Base-by-base conservation (phyloP, 2,113 vertebrate species). In the Holacanthus passer region DNA sequence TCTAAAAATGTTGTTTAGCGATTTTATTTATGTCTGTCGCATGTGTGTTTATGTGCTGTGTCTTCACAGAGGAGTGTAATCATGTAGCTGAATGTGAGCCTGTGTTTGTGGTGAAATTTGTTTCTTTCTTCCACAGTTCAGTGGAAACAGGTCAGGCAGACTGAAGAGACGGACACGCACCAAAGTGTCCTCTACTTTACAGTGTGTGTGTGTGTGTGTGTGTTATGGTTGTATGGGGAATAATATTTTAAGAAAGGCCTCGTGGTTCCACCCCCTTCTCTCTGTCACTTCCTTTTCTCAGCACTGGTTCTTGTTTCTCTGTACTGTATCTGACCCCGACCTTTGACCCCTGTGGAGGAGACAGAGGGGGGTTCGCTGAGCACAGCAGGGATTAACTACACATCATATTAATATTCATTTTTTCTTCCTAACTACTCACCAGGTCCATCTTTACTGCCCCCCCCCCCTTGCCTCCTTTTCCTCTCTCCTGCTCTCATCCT, bases 61-160 rank as follows among this genome's bases (percentile, higher is more conserved):
- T 63, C 37, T 24, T 11, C 14, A 0, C 0, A 29, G 0, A 70
- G 58, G 32, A 60, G 78, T 27, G n/a, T 20, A 35, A 27, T 55
- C 24, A 13, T 69, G 39, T 32, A 11, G 37, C 48, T 45, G 77
- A 14, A 64, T 66, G 68, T 29, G 62, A 53, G 58, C 64, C 32
- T 43, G 29, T 66, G 35, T 78, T 17, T 59, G 31, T 53, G 72
- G 14, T 24, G 50, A 59, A 52, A 37, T 77, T 67, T 60, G 39
- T 74, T 69, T 81, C 77, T 62, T 71, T 75, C 81, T 24, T 74
- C 19, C 62, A 82, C 63, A 72, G 81, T 64, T 85, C 76, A 85
- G 37, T 75, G 80, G 73, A 88, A 89, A 84, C 80, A 80, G 85
- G 76, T 88, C 86, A 88, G 73, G 81, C 79, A 85, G 69, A 83